Percentiles rank a stretch among this genome's conserved stretches.
Conservation (phyloP, 1,140 invertebrate species). For the Drosophila jambulina region DNA sequence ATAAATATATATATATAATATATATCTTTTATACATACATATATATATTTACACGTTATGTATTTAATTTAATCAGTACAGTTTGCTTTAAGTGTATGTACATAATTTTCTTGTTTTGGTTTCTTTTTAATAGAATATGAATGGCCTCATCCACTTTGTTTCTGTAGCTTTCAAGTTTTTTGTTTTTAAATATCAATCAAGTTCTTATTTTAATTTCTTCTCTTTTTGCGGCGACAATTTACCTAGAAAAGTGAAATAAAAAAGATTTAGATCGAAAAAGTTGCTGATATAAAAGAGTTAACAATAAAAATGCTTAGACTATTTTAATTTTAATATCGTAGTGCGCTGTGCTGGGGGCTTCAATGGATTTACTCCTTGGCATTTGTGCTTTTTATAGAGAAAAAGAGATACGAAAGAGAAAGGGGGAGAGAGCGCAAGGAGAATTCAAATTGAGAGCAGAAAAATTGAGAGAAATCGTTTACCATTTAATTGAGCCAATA, state of each 20-base stretch:
- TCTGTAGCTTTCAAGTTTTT: slow-evolving; percentile 34
- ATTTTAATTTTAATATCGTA: slow-evolving; percentile 85
- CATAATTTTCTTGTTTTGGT: slow-evolving; percentile 51
- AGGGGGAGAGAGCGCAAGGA: slow-evolving; percentile 44
- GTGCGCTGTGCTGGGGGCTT: slow-evolving; percentile 66
- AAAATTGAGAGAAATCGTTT: slow-evolving; percentile 28
- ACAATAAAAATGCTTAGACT: slow-evolving; percentile 60
- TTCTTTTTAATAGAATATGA: slow-evolving; percentile 42
- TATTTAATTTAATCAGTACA: slow-evolving; percentile 82
- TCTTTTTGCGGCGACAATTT: slow-evolving; percentile 69
- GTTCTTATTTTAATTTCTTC: slow-evolving; percentile 68
- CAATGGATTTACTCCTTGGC: slow-evolving; percentile 67
- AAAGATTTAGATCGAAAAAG: slow-evolving; percentile 37
- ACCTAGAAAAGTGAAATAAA: slow-evolving; percentile 72
- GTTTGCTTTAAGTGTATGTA: slow-evolving; percentile 75
- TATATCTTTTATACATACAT: slow-evolving; percentile 54
- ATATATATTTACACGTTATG: slow-evolving; percentile 71
- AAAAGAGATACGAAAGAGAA: slow-evolving; percentile 35
- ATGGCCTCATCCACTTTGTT: slow-evolving; percentile 56
- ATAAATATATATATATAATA: slow-evolving; percentile 68
- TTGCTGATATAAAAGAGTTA: slow-evolving; percentile 27
- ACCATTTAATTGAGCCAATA: slow-evolving; percentile 40
- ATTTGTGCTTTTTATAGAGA: slow-evolving; percentile 21
- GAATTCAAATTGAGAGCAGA: slow-evolving; percentile 48
- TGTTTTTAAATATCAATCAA: slow-evolving; percentile 18